Percentiles rank a stretch among this genome's conserved stretches.
These are phyloP conservation scores for Falco naumanni DNA, from an alignment of 2,797 vertebrate genomes.

Conservation along the genomic window DNA sequence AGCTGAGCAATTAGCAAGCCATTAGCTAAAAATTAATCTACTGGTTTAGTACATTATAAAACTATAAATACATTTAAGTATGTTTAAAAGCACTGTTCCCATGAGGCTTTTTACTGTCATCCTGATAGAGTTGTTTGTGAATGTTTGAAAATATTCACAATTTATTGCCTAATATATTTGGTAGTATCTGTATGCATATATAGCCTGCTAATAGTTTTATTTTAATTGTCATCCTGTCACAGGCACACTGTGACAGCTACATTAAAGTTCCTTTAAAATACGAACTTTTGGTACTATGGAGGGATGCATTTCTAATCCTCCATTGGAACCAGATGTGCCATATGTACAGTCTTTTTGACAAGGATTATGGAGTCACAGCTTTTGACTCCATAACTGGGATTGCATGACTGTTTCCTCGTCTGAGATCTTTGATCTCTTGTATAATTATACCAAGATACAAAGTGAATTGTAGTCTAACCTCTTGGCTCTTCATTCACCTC, in stretches of 20 bases:
- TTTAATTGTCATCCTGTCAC: conserved; percentile 24
- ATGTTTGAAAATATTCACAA: not conserved
- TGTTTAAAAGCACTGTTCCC: not conserved
- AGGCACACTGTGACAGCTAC: not conserved
- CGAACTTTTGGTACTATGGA: conserved; percentile 33
- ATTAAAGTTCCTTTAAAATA: conserved; percentile 41
- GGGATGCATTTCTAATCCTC: conserved; percentile 30
- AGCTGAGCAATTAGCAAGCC: conserved; percentile 7
- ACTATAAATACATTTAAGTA: not conserved
- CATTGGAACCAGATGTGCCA: conserved; percentile 56
- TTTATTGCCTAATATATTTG: not conserved
- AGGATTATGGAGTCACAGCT: conserved; percentile 40
- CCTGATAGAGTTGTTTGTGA: not conserved
- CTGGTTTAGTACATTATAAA: conserved; percentile 17
- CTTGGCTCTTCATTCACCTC: not conserved
- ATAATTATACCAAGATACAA: not conserved
- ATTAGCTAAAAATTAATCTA: conserved; percentile 9
- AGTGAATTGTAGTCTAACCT: not conserved
- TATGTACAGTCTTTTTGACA: conserved; percentile 51
- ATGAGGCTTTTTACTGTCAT: not conserved
- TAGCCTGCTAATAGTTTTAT: not conserved
- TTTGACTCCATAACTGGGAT: conserved; percentile 30
- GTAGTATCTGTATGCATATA: not conserved
- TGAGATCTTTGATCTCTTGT: conserved; percentile 41
- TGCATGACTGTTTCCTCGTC: conserved; percentile 6